These are phyloP conservation scores for Cyclopterus lumpus DNA, from an alignment of 2,797 vertebrate genomes.

Conservation along the genomic window DNA sequence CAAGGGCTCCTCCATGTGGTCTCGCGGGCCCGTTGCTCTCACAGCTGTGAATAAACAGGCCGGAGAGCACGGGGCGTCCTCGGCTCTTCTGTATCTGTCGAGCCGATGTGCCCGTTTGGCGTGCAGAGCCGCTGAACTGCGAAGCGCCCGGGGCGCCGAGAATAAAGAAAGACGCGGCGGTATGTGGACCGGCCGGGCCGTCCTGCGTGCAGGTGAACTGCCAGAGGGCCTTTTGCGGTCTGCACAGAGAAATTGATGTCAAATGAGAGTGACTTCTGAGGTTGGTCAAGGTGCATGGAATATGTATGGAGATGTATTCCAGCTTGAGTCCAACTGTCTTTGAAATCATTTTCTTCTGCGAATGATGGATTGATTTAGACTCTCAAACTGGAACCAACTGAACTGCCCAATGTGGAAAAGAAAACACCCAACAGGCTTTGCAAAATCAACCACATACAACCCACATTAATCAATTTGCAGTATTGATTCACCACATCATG, in stretches of 20 bases:
- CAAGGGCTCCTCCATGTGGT: conserved; percentile 9
- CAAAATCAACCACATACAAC: conserved; percentile 41
- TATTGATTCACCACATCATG: conserved; percentile 26
- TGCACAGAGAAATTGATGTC: conserved; percentile 63
- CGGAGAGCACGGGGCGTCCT: conserved; percentile 41
- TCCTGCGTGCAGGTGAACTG: conserved; percentile 64
- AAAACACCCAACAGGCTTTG: conserved; percentile 9
- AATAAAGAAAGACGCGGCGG: conserved; percentile 43
- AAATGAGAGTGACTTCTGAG: conserved; percentile 66
- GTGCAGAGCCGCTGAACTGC: conserved; percentile 62
- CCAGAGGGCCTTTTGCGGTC: conserved; percentile 55
- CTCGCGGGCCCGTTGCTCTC: conserved; percentile 26
- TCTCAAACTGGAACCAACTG: conserved; percentile 54
- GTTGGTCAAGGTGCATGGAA: conserved; percentile 63
- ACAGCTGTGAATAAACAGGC: conserved; percentile 29
- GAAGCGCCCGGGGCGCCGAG: conserved; percentile 58
- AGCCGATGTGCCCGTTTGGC: conserved; percentile 60
- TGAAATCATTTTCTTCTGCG: conserved; percentile 41
- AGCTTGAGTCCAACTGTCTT: conserved; percentile 47
- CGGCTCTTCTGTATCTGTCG: conserved; percentile 49
- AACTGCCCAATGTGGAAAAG: conserved; percentile 13
- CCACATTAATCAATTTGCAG: conserved; percentile 36
- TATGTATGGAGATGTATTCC: conserved; percentile 62
- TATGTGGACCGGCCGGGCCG: conserved; percentile 19
- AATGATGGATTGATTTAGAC: conserved; percentile 71